phyloP scores from a whole-genome alignment of 2,113 vertebrate genomes.

The Salvelinus alpinus region DNA sequence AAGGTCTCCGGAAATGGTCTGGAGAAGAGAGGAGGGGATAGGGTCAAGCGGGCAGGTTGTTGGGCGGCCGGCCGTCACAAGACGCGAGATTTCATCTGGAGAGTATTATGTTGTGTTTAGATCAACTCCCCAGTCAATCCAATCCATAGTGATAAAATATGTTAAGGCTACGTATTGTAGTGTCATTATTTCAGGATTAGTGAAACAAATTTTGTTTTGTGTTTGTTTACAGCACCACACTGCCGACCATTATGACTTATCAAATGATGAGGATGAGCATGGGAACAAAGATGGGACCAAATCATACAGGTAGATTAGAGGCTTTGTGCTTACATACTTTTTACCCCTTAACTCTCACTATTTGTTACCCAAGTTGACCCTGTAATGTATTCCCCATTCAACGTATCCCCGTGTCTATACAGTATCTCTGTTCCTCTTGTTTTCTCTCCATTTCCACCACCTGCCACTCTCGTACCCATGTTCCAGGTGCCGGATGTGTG shows the following conservation, averaged over 20 bases:
- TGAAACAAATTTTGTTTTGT: not conserved
- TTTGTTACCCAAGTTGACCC: not conserved
- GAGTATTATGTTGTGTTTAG: too few species aligned
- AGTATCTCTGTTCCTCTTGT: not conserved
- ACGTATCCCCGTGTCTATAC: not conserved
- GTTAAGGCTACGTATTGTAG: too few species aligned
- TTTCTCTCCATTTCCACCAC: not conserved
- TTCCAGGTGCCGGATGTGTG: conserved; percentile 94
- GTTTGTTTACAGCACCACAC: conserved; percentile 65
- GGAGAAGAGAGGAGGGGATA: too few species aligned
- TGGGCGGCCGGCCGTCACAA: too few species aligned
- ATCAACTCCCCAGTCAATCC: too few species aligned
- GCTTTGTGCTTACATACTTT: not conserved
- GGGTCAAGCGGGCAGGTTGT: too few species aligned
- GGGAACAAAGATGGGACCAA: conserved; percentile 75
- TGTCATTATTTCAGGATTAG: not conserved
- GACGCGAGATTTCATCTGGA: too few species aligned
- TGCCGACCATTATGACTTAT: conserved; percentile 76
- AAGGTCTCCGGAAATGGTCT: too few species aligned
- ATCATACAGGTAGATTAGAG: conserved; percentile 71
- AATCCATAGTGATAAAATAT: not conserved
- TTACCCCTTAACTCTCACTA: too few species aligned
- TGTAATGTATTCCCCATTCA: not conserved
- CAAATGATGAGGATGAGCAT: conserved; percentile 79
- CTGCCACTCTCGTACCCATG: too few species aligned